Base-by-base conservation (phyloP, 2,797 vertebrate genomes). In the Anabacerthia variegaticeps region DNA sequence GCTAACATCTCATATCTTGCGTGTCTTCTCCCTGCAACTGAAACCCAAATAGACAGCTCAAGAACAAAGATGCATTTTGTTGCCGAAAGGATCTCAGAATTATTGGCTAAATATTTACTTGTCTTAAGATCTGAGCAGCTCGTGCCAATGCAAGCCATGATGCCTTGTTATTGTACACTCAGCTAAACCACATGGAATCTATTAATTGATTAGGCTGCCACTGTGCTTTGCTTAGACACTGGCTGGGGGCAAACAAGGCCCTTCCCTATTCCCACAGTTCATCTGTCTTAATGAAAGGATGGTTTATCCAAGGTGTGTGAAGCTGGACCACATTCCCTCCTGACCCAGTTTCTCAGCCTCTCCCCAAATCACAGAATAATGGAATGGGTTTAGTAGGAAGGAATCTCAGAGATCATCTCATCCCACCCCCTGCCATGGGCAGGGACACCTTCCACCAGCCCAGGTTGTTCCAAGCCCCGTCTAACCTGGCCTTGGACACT, bases 71-170 rank as follows among this genome's bases (percentile, higher is more conserved):
- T 65, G 30, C 9, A 18, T 80, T 82, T 59, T 72, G 37, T 72
- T 91, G 81, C 39, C 14, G 84, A 61, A 72, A 48, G 73, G 54
- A 46, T 4, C 28, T 28, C 61, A 9, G 32, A 92, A 77, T 62
- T 83, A 82, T 88, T 92, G 68, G 56, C 41, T 77, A 93, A 96
- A 92, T 95, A 91, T 95, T 93, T 96, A 77, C 76, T 85, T 69
- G 34, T 44, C 32, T 90, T 36, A 77, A 80, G 56, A 89, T 71
- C 21, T 51, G 82, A 92, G 78, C 36, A 92, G 78, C 61, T 91
- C 58, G n/a, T 85, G 78, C 75, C 54, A 85, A 26, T 36, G 65
- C 52, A 71, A 91, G 37, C 66, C 82, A 34, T 20, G 41, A 39
- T 76, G 80, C 51, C 65, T 62, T 75, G 26, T 71, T 91, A 52